A percentile compares a stretch with the other conserved stretches of the same genome.
Conservation (phyloP, 1,140 invertebrate genomes). For the Zeugodacus cucurbitae region DNA sequence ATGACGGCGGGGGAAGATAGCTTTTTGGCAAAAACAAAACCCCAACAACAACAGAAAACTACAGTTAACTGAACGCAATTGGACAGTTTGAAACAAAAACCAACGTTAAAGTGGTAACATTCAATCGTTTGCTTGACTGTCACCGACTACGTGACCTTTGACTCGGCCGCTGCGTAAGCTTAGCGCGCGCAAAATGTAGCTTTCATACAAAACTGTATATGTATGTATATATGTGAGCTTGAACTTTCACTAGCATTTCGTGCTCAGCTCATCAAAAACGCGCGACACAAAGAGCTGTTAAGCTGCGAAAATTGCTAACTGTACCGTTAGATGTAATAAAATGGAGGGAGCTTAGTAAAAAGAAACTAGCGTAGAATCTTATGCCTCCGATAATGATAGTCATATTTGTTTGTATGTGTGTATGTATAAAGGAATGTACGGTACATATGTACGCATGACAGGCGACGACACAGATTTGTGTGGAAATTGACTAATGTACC, state of each 20-base stretch:
- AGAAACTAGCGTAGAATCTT: not conserved
- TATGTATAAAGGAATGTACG: not conserved
- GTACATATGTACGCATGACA: not conserved
- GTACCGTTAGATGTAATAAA: not conserved
- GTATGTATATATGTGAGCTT: not conserved
- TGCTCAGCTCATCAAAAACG: not conserved
- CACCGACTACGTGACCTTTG: not conserved
- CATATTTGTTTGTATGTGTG: not conserved
- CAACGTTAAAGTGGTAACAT: not conserved
- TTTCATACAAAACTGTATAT: not conserved
- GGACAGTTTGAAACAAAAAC: not conserved
- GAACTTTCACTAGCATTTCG: not conserved
- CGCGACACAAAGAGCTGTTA: not conserved
- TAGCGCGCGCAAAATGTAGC: not conserved
- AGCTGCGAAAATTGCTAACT: not conserved
- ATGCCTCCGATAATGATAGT: not conserved
- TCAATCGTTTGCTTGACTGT: not conserved
- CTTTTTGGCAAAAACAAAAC: not conserved
- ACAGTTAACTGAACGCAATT: not conserved
- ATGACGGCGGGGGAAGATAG: not conserved
- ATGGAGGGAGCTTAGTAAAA: too few relatives aligned
- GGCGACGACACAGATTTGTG: constrained; percentile 11
- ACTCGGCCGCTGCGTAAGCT: not conserved
- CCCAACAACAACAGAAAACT: too few relatives aligned
- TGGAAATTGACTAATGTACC: constrained; percentile 3